Conservation (phyloP, 2,888 invertebrate genomes). For the Nasonovia ribisnigri region DNA sequence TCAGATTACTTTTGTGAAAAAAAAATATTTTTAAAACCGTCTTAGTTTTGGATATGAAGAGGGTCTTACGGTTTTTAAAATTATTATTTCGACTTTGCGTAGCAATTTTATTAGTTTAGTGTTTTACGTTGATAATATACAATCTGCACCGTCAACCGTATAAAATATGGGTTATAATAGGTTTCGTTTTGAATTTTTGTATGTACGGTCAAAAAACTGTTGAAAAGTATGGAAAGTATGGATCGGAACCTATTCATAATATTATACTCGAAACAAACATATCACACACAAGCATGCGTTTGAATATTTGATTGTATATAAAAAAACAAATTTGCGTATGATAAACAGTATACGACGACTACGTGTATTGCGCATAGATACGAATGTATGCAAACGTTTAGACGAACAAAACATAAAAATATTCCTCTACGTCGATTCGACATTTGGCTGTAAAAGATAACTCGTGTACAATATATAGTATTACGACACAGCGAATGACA, state of each 20-base stretch:
- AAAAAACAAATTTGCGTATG: neutral
- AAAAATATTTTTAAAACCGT: neutral
- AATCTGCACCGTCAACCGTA: no score
- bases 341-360: neutral
- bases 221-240: neutral
- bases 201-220: neutral
- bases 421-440: neutral
- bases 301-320: neutral
- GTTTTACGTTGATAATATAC: neutral
- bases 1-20: neutral
- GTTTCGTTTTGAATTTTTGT: neutral
- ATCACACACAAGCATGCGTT: neutral
- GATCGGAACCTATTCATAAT: neutral
- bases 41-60: neutral
- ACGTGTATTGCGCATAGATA: neutral
- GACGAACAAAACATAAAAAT: neutral
- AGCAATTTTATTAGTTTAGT: neutral
- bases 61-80: neutral
- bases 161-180: neutral
- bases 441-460: neutral
- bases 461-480: neutral
- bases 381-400: neutral
- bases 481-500: neutral
- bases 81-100: neutral
- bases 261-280: neutral